Evolutionary conservation across 2,113 vertebrate genomes (phyloP).

Genomic region (Columba janthina): DNA sequence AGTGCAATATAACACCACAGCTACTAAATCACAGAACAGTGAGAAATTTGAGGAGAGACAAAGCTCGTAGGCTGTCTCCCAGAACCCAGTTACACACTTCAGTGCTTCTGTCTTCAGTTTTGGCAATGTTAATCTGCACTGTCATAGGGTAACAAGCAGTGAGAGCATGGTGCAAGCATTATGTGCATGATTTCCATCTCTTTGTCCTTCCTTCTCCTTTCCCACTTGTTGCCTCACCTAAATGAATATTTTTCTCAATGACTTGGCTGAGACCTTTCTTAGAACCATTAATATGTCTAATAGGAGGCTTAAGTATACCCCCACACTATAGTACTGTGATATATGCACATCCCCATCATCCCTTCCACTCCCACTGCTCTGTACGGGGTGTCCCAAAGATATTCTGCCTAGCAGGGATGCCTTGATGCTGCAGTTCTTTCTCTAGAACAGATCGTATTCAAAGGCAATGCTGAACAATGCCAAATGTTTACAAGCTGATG

Average conservation of each 20-base stretch:
- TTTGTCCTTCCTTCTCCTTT: background rate
- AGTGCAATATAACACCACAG: background rate
- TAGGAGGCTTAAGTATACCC: background rate
- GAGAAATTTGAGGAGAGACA: background rate
- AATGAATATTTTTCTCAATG: background rate
- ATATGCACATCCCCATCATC: background rate
- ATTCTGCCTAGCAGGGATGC: background rate
- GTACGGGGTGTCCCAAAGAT: background rate
- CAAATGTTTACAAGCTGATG: background rate
- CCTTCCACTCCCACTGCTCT: background rate
- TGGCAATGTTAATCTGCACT: background rate
- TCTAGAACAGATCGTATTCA: background rate
- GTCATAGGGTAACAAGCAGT: background rate
- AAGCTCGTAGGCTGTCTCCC: background rate
- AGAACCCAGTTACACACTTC: slow-evolving; percentile 18
- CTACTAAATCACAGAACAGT: background rate
- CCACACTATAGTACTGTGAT: background rate
- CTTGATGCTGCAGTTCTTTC: background rate
- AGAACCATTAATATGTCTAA: background rate
- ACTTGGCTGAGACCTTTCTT: background rate
- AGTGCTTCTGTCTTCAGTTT: slow-evolving; percentile 11
- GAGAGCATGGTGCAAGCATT: background rate
- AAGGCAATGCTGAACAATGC: background rate
- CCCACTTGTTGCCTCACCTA: background rate
- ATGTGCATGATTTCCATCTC: background rate